Percentiles rank a stretch among this genome's conserved stretches.
Evolutionary conservation across 2,113 vertebrate genomes (phyloP).

Genomic region (Delphinus delphis): DNA sequence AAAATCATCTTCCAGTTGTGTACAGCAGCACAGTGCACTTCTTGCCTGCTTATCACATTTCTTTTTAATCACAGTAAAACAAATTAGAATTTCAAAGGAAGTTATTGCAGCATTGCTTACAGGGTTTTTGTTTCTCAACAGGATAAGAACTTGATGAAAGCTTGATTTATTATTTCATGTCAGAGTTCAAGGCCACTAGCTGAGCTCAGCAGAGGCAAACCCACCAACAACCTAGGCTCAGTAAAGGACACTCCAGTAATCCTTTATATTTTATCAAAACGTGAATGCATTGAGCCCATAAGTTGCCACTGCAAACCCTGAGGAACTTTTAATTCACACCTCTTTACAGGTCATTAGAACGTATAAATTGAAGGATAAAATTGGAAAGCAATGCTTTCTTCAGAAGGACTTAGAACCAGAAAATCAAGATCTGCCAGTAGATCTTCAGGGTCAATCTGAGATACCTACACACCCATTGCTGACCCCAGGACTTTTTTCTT

Average conservation of each 20-base stretch:
- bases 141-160: conserved; percentile 62
- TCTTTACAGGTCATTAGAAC: not conserved
- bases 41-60: conserved; percentile 66
- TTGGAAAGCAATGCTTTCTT: conserved; percentile 36
- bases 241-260: conserved; percentile 50
- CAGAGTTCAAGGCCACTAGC: conserved; percentile 63
- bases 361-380: conserved; percentile 37
- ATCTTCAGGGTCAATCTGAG: not conserved
- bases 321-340: conserved; percentile 8
- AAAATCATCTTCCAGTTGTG: conserved; percentile 70
- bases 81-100: conserved; percentile 80
- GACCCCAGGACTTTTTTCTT: not conserved
- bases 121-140: conserved; percentile 71
- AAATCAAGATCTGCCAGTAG: conserved; percentile 24
- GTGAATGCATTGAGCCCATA: not conserved
- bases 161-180: conserved; percentile 73
- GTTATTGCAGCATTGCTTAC: conserved; percentile 59
- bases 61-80: conserved; percentile 67
- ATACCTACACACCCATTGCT: not conserved
- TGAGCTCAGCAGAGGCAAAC: conserved; percentile 48
- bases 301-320: conserved; percentile 31
- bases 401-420: conserved; percentile 36
- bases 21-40: conserved; percentile 51
- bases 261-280: conserved; percentile 66
- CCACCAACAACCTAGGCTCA: not conserved